phyloP scores from a whole-genome alignment of 1,140 invertebrate genomes.

The Forficula auricularia region DNA sequence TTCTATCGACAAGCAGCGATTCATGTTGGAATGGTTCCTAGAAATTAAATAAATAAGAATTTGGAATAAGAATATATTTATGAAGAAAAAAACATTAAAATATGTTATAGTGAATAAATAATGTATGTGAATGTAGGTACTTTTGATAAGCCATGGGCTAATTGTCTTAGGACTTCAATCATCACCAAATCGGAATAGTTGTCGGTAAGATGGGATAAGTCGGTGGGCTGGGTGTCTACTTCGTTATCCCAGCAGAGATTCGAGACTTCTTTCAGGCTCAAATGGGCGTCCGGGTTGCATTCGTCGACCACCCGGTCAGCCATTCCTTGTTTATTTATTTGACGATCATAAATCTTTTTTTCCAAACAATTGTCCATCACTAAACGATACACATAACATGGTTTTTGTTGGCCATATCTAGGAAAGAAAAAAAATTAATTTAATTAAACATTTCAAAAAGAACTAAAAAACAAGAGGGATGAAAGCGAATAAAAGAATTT shows the following conservation, averaged over 20 bases:
- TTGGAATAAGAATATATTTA: neutral
- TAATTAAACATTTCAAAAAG: neutral
- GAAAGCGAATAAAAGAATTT: neutral
- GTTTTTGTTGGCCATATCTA: constrained; percentile 83
- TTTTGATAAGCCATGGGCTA: constrained; percentile 52
- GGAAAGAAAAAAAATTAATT: constrained; percentile 13
- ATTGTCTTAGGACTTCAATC: constrained; percentile 48
- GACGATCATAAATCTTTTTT: constrained; percentile 93
- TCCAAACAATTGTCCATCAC: constrained; percentile 94
- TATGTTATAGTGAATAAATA: too few species aligned
- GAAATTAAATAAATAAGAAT: constrained; percentile 6
- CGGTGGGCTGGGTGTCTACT: constrained; percentile 52
- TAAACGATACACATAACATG: constrained; percentile 87
- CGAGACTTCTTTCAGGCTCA: constrained; percentile 86
- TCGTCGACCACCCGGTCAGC: constrained; percentile 95
- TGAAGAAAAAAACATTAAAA: neutral
- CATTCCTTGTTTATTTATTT: constrained; percentile 96
- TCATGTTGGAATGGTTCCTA: constrained; percentile 91
- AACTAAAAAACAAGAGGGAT: neutral
- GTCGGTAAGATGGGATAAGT: constrained; percentile 47
- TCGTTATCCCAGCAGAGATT: constrained; percentile 86
- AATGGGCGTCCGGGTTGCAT: constrained; percentile 87
- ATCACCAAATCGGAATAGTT: constrained; percentile 68
- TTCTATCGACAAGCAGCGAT: constrained; percentile 82
- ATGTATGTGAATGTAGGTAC: too few species aligned